Conservation (phyloP, 1,140 invertebrate species). For the Aradophagus sp. region DNA sequence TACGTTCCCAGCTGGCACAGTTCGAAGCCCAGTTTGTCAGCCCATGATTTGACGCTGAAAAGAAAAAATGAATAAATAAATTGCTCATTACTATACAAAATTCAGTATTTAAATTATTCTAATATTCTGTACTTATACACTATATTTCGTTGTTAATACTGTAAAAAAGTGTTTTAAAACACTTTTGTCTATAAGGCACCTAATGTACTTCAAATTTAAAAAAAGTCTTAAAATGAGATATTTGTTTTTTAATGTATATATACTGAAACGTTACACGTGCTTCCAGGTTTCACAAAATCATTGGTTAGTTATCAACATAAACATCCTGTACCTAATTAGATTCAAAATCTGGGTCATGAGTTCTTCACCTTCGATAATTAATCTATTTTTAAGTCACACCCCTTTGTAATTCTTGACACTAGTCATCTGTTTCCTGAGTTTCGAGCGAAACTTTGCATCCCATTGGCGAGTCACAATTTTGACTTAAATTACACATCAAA, state of each 20-base stretch:
- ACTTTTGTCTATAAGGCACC: no score
- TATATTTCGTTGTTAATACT: no score
- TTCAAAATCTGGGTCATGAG: constrained; percentile 22
- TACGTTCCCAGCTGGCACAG: constrained; percentile 82
- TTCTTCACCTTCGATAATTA: constrained; percentile 37
- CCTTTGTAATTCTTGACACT: constrained; percentile 9
- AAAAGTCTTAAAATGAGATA: no score
- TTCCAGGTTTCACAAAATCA: no score
- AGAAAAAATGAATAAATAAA: constrained; percentile 13
- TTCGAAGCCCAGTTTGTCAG: constrained; percentile 82
- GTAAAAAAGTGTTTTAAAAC: no score
- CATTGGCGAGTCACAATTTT: constrained; percentile 5
- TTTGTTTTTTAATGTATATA: no score
- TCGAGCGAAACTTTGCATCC: constrained; percentile 4
- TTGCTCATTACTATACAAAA: no score
- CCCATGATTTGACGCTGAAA: constrained; percentile 82
- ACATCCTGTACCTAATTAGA: constrained; percentile 3
- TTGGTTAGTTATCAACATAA: no score
- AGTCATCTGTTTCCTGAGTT: constrained; percentile 11
- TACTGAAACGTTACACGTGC: no score
- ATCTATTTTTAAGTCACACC: constrained; percentile 37
- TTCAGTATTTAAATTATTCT: no score
- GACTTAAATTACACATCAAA: constrained; percentile 30
- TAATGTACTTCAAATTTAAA: no score
- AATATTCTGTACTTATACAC: no score